phyloP scores from a whole-genome alignment of 1,140 invertebrate genomes.

The Hyles vespertilio region DNA sequence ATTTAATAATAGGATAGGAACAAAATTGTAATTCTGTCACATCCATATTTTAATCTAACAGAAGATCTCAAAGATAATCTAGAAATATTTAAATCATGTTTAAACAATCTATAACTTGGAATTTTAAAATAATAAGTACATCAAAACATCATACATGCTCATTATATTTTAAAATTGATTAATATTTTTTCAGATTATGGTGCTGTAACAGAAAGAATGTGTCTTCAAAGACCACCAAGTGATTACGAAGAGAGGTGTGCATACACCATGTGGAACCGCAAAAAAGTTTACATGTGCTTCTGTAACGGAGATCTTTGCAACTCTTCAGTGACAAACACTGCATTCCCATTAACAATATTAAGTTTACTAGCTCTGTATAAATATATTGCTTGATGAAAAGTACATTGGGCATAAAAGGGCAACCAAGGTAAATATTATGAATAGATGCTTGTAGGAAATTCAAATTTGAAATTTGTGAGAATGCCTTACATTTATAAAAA shows the following conservation, averaged over 20 bases:
- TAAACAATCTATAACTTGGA: no score
- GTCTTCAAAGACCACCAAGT: conserved; percentile 88
- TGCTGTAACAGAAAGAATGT: conserved; percentile 90
- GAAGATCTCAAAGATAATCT: no score
- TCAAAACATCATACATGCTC: background rate
- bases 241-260: conserved; percentile 93
- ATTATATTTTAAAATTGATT: conserved; percentile 3
- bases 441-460: no score
- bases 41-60: no score
- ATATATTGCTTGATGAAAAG: conserved; percentile 17
- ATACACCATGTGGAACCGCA: conserved; percentile 86
- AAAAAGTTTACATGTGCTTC: conserved; percentile 93
- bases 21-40: no score
- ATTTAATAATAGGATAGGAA: no score
- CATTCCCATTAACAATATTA: conserved; percentile 19
- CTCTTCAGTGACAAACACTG: conserved; percentile 24
- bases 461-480: no score
- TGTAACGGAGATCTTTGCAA: conserved; percentile 95
- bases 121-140: no score
- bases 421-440: no score
- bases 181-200: conserved; percentile 84
- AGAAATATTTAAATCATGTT: no score
- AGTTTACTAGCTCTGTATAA: conserved; percentile 29
- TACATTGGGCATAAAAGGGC: no score
- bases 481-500: no score